Evolutionary conservation across 2,888 invertebrate genomes (phyloP).

Genomic region (Ormia ochracea): DNA sequence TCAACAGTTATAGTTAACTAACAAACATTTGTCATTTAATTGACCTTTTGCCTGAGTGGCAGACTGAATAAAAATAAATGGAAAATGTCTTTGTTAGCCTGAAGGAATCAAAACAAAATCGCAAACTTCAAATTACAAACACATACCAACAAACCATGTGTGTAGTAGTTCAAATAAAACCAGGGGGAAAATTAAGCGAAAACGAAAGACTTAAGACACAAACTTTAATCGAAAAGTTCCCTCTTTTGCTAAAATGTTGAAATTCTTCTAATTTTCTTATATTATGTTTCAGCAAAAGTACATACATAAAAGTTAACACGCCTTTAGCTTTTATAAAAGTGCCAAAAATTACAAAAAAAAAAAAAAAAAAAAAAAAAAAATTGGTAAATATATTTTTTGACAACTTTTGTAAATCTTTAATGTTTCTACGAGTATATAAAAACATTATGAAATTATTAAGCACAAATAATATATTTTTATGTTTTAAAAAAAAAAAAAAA

Average conservation of each 20-base stretch:
- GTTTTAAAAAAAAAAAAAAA: not conserved
- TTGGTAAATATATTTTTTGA: not conserved
- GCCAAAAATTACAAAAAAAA: slow-evolving; percentile 1
- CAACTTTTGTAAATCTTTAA: slow-evolving; percentile 12
- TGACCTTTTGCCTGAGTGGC: slow-evolving; percentile 64
- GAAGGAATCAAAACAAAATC: slow-evolving; percentile 51
- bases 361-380: slow-evolving; percentile 1
- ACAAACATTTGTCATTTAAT: slow-evolving; percentile 66
- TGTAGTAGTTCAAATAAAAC: no score
- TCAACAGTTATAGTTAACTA: slow-evolving; percentile 62
- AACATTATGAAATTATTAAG: no score
- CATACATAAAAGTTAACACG: slow-evolving; percentile 19
- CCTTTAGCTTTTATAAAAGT: slow-evolving; percentile 39
- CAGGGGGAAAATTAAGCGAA: slow-evolving; percentile 6
- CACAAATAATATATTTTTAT: not conserved
- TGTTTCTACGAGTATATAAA: slow-evolving; percentile 4
- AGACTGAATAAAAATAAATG: slow-evolving; percentile 42
- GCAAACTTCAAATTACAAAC: slow-evolving; percentile 47
- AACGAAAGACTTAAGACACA: slow-evolving; percentile 58
- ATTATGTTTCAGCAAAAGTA: not conserved
- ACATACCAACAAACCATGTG: not conserved
- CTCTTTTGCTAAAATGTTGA: not conserved
- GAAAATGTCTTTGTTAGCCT: slow-evolving; percentile 64
- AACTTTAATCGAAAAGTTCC: slow-evolving; percentile 48
- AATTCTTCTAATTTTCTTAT: slow-evolving; percentile 11